Evolutionary conservation across 1,140 invertebrate genomes (phyloP).

Genomic region (Zaprionus kolodkinae): DNA sequence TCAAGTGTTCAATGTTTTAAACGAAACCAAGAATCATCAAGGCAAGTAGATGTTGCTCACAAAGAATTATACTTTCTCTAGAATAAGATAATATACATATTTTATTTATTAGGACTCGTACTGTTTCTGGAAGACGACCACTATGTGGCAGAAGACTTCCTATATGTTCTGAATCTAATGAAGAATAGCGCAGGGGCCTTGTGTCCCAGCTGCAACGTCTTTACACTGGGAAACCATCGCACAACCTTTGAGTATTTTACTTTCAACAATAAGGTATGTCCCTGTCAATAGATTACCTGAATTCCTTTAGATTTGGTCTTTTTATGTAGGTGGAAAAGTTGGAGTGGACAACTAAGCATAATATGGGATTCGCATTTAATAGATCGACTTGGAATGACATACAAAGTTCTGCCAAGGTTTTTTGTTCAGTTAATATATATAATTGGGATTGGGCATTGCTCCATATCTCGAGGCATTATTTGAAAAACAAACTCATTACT

Average conservation of each 20-base stretch:
- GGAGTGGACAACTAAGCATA: neutral
- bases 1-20: neutral
- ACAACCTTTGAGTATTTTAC: neutral
- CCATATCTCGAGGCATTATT: neutral
- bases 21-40: neutral
- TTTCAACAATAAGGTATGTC: neutral
- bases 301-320: too few relatives aligned
- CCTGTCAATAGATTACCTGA: too few relatives aligned
- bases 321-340: neutral
- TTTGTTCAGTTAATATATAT: neutral
- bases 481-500: neutral
- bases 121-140: conserved; percentile 23
- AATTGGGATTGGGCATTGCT: conserved; percentile 5
- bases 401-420: neutral
- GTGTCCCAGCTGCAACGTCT: conserved; percentile 1
- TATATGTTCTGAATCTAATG: conserved; percentile 5
- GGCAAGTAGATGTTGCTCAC: neutral
- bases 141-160: conserved; percentile 5
- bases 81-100: neutral
- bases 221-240: neutral
- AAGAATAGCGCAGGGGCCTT: neutral
- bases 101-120: neutral
- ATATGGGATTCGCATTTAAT: conserved; percentile 11
- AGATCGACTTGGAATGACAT: neutral
- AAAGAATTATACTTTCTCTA: too few relatives aligned